A percentile compares a stretch with the other conserved stretches of the same genome.
phyloP scores from a whole-genome alignment of 2,888 invertebrate species.

The Drosophila silvestris region DNA sequence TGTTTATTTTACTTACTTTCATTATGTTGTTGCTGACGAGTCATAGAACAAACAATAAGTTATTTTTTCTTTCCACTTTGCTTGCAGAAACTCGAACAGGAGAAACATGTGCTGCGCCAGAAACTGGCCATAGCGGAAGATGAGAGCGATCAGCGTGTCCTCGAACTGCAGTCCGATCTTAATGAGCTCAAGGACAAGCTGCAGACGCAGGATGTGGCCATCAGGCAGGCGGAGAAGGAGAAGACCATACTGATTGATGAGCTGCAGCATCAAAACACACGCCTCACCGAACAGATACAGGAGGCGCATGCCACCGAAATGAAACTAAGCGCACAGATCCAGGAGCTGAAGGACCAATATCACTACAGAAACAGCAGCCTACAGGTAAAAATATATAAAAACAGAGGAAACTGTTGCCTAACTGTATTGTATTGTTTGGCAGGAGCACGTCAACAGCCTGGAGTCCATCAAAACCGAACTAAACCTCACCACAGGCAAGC shows the following conservation, averaged over 20 bases:
- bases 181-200: constrained; percentile 92
- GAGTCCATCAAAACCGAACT: constrained; percentile 95
- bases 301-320: constrained; percentile 93
- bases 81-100: constrained; percentile 95
- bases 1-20: constrained; percentile 64
- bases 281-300: constrained; percentile 93
- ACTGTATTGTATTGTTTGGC: constrained; percentile 52
- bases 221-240: constrained; percentile 89
- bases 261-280: constrained; percentile 94
- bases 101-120: constrained; percentile 94
- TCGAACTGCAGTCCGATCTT: constrained; percentile 96
- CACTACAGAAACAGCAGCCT: constrained; percentile 91
- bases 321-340: constrained; percentile 92
- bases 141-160: constrained; percentile 94
- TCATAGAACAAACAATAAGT: constrained; percentile 67
- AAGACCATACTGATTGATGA: constrained; percentile 93
- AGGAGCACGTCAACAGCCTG: constrained; percentile 95
- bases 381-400: constrained; percentile 85
- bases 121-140: constrained; percentile 94
- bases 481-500: constrained; percentile 92
- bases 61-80: constrained; percentile 42
- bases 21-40: constrained; percentile 58
- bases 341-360: constrained; percentile 93
- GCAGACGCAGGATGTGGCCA: constrained; percentile 87
- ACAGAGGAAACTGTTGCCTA: background rate